Base-by-base conservation (phyloP, 2,113 vertebrate genomes). In the Phaethon lepturus region DNA sequence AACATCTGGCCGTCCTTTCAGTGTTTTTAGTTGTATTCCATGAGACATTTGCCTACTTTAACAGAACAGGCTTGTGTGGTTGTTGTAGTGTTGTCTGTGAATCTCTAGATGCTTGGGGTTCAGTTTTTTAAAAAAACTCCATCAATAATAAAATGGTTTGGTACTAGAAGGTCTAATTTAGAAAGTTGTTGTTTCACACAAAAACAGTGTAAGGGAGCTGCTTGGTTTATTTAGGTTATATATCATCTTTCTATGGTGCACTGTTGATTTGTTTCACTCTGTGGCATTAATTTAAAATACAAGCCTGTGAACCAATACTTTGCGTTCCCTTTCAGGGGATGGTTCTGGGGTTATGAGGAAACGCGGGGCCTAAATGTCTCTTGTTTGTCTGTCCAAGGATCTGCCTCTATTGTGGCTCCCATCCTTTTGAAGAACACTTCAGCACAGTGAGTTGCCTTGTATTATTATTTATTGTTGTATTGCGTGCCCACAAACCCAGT, bases 261-360 rank as follows among this genome's bases (percentile, higher is more conserved):
- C 16, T 31, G 6, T 33, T 67, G 19, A 35, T 66, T 62, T 52
- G 9, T 67, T 89, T 60, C 35, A 4, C 75, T 64, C 4, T 72
- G n/a, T 44, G 20, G 9, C 13, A 25, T 94, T 73, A 25, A 47
- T 83, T 86, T 66, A 35, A 94, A 88, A 49, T 42, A 13, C 42
- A 60, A 44, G 7, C 17, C 26, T 72, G 28, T 84, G 68, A 85
- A 58, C 19, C 19, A 42, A 7, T 76, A 11, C 42, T 69, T 78
- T 42, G 20, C 95, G 33, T 94, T 95, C 35, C 90, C 42, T 97
- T 96, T 58, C 95, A 99, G 99, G 95, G 99, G 99, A 73, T 99
- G 99, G 99, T 99, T 99, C 91, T 99, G 99, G 99, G 99, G 99
- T 80, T 99, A 99, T 0, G 98, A 99, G 87, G 99, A 99, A 95